These are phyloP conservation scores for Ranitomeya variabilis DNA, from an alignment of 2,113 vertebrate species.

Conservation along the genomic window DNA sequence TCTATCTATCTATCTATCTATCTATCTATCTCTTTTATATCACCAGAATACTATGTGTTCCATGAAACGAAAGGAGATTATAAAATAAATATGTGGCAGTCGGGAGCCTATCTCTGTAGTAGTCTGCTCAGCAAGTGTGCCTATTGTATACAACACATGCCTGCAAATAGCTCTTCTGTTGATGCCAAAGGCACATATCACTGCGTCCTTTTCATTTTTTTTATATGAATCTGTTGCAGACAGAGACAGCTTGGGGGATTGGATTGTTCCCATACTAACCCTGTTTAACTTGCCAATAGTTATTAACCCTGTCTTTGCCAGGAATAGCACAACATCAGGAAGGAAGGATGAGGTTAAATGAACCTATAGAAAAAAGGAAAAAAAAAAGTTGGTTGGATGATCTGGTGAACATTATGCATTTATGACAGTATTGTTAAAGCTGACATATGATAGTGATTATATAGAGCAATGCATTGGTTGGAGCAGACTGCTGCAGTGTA, in stretches of 20 bases:
- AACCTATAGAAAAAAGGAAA: neutral
- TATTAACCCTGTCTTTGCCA: slow-evolving; percentile 35
- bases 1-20: too few relatives aligned
- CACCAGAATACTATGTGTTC: neutral
- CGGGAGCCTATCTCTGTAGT: slow-evolving; percentile 23
- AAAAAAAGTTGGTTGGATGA: neutral
- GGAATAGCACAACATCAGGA: neutral
- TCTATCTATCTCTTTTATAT: too few relatives aligned
- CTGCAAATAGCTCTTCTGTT: slow-evolving; percentile 37
- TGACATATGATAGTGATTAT: neutral
- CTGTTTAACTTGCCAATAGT: slow-evolving; percentile 39
- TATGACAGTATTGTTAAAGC: neutral
- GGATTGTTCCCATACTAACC: slow-evolving; percentile 51
- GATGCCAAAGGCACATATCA: slow-evolving; percentile 53
- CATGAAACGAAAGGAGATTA: neutral
- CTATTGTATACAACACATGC: slow-evolving; percentile 43
- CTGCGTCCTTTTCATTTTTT: slow-evolving; percentile 27
- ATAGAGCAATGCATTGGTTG: neutral
- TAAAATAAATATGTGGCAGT: slow-evolving; percentile 6
- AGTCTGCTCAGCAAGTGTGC: slow-evolving; percentile 29
- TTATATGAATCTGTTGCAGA: slow-evolving; percentile 44
- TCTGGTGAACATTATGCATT: neutral
- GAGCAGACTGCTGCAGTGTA: neutral
- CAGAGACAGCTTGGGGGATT: slow-evolving; percentile 50
- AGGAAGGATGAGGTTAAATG: neutral